Evolutionary conservation across 2,113 vertebrate genomes (phyloP).

Genomic region (Charina bottae): DNA sequence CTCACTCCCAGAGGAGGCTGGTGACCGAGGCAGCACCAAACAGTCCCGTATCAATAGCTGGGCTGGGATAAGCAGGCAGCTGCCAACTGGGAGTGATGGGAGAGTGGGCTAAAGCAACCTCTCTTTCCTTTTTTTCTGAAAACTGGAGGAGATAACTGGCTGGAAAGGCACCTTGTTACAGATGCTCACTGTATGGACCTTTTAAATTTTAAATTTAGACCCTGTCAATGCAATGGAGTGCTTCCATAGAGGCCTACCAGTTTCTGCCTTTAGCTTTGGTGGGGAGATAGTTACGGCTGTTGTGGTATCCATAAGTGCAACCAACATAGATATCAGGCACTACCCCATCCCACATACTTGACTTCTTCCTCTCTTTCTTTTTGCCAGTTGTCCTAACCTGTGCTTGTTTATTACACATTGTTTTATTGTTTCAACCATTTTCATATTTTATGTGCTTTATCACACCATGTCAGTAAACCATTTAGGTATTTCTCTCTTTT

Average conservation of each 20-base stretch:
- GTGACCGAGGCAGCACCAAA: neutral
- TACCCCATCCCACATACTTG: neutral
- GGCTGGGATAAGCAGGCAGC: neutral
- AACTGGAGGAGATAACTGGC: neutral
- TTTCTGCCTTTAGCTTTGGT: neutral
- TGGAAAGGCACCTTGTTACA: neutral
- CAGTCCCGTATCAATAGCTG: neutral
- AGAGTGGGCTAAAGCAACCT: neutral
- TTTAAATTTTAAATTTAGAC: neutral
- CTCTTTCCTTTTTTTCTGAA: neutral
- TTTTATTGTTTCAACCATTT: neutral
- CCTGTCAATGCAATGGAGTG: neutral
- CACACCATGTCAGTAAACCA: neutral
- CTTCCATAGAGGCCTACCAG: neutral
- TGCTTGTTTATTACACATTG: neutral
- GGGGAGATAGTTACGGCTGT: neutral
- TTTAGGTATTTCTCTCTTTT: neutral
- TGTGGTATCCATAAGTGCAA: neutral
- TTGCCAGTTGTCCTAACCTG: neutral
- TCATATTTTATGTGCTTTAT: neutral
- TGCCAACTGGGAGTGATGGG: neutral
- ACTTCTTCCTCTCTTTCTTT: neutral
- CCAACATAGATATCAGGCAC: neutral
- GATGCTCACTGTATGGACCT: neutral
- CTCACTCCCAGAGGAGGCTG: neutral